Conservation (phyloP, 2,797 vertebrate genomes). For the Acestrorhynchus altus region DNA sequence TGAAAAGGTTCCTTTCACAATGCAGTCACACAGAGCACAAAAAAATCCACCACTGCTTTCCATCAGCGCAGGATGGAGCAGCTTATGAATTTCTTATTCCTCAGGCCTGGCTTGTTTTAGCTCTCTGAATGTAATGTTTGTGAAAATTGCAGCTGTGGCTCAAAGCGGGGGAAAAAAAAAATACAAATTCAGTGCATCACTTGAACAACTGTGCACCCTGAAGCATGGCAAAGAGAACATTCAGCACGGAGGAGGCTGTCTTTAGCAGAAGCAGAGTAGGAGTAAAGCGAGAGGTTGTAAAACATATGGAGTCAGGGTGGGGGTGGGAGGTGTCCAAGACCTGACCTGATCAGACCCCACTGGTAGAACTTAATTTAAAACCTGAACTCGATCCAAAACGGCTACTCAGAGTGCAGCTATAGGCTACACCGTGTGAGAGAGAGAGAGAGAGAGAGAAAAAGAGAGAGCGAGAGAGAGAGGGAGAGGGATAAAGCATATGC, state of each 20-base stretch:
- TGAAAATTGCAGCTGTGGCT: constrained; percentile 15
- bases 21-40: background rate
- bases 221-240: constrained; percentile 8
- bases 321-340: too few species aligned
- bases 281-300: constrained; percentile 1
- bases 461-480: too few species aligned
- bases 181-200: background rate
- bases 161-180: background rate
- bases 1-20: background rate
- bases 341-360: too few species aligned
- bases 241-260: background rate
- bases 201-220: constrained; percentile 1
- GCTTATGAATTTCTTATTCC: constrained; percentile 6
- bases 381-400: too few species aligned
- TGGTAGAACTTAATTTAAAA: too few species aligned
- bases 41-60: background rate
- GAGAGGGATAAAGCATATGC: too few species aligned
- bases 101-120: constrained; percentile 16
- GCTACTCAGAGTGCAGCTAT: too few species aligned
- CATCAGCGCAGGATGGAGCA: background rate
- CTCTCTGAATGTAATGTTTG: constrained; percentile 7
- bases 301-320: background rate
- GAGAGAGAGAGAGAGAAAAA: too few species aligned
- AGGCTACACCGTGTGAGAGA: too few species aligned
- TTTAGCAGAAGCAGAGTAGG: background rate